Evolutionary conservation across 1,140 invertebrate genomes (phyloP).

Genomic region (Diorhabda sublineata): DNA sequence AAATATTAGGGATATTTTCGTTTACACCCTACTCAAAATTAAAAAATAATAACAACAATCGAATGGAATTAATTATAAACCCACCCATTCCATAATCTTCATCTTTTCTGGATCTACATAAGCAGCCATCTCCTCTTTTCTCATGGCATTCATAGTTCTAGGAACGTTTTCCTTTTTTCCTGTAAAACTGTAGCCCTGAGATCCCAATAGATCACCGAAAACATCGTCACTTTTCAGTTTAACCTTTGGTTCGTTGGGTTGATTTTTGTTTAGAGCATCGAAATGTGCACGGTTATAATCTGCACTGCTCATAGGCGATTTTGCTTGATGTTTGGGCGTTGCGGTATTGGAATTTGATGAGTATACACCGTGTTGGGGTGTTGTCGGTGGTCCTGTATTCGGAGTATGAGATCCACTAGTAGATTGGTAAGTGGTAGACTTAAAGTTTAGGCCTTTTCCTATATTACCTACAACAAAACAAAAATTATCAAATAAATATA

Average conservation of each 20-base stretch:
- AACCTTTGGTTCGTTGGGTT: conserved; percentile 40
- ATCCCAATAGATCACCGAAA: conserved; percentile 86
- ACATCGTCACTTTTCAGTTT: conserved; percentile 62
- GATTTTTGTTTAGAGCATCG: conserved; percentile 53
- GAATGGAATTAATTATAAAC: conserved; percentile 11
- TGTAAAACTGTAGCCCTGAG: conserved; percentile 81
- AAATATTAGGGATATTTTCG: no score
- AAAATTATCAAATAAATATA: background rate
- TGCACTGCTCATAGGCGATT: conserved; percentile 38
- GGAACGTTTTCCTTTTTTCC: conserved; percentile 72
- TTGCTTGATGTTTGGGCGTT: conserved; percentile 45
- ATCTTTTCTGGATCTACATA: conserved; percentile 90
- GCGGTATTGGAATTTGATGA: conserved; percentile 47
- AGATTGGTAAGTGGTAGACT: conserved; percentile 6
- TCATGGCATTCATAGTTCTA: conserved; percentile 88
- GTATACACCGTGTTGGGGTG: conserved; percentile 42
- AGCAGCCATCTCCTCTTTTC: conserved; percentile 78
- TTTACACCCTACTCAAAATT: no score
- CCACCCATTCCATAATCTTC: conserved; percentile 74
- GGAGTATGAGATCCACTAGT: conserved; percentile 30
- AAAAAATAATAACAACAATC: background rate
- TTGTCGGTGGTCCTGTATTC: conserved; percentile 38
- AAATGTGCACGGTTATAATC: conserved; percentile 56
- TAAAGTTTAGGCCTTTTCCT: conserved; percentile 24
- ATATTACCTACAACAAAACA: conserved; percentile 26